Base-by-base conservation (phyloP, 2,797 vertebrate species). In the Garrulus glandarius region DNA sequence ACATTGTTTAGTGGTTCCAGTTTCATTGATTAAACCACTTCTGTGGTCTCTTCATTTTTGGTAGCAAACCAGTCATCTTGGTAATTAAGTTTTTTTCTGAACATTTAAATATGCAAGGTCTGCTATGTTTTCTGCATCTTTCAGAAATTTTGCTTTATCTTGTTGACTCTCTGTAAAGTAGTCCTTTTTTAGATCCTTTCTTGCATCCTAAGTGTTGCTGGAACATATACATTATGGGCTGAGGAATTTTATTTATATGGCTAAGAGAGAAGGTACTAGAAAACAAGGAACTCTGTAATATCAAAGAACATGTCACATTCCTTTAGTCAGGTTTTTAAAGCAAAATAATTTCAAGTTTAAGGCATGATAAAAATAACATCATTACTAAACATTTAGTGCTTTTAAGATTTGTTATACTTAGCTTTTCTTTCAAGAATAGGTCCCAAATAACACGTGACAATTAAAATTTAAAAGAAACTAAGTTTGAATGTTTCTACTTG, bases 401-500 rank as follows among this genome's bases (percentile, higher is more conserved):
- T 68, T 89, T 83, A 78, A 94, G 70, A 67, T 91, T 80, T 89
- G 6, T 89, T 78, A 69, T 83, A 49, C 19, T 81, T 83, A 87
- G 21, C 55, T 77, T 75, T 87, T 87, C 36, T 94, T 91, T 71
- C 72, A 68, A 93, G 57, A 89, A 36, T 91, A 96, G 87, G 44
- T 86, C 68, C 79, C 84, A 95, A 96, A 70, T 95, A 97, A 89
- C 71, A 87, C 3, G 0, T 92, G 89, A 84, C 63, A 64, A 76
- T 96, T 96, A 94, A 97, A 95, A 94, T 95, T 94, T 69, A 64
- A 63, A 94, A 91, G 83, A 96, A 97, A 95, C 92, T 82, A 67
- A 93, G 95, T 97, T 94, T 87, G 60, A 87, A 97, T 95, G 55
- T 98, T 95, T 96, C 94, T 97, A 87, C 96, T 97, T 96, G 94